Conservation (phyloP, 2,888 invertebrate genomes). For the Germaria angustata region DNA sequence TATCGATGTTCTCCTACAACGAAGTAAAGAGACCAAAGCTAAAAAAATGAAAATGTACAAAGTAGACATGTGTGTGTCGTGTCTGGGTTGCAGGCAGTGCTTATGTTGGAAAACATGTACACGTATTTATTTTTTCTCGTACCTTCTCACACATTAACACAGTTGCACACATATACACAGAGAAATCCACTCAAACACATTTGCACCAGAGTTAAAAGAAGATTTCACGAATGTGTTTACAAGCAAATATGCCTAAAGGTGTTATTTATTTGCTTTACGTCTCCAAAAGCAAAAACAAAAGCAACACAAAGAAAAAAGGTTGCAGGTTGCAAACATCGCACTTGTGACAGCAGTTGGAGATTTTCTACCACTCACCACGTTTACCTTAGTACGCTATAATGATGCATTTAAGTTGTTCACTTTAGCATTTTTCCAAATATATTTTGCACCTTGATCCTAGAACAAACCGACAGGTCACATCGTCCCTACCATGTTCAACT, state of each 20-base stretch:
- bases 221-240: slow-evolving; percentile 52
- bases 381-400: slow-evolving; percentile 1
- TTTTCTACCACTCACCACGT: neutral
- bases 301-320: slow-evolving; percentile 18
- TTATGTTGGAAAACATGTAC: slow-evolving; percentile 30
- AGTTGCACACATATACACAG: neutral
- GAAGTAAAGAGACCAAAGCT: neutral
- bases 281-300: slow-evolving; percentile 56
- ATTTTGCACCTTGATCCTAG: no score
- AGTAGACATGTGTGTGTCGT: neutral
- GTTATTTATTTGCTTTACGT: slow-evolving; percentile 63
- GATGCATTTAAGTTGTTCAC: no score
- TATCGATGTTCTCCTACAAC: neutral
- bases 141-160: slow-evolving; percentile 16
- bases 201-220: slow-evolving; percentile 14
- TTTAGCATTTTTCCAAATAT: no score
- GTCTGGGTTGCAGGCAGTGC: slow-evolving; percentile 20
- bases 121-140: slow-evolving; percentile 31
- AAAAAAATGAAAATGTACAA: neutral
- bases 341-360: neutral
- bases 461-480: no score
- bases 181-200: slow-evolving; percentile 5
- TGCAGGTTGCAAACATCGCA: slow-evolving; percentile 22
- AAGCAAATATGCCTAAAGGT: slow-evolving; percentile 62
- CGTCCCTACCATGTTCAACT: no score